A percentile compares a stretch with the other conserved stretches of the same genome.
Conservation (phyloP, 1,140 invertebrate species). For the Drosophila subobscura region DNA sequence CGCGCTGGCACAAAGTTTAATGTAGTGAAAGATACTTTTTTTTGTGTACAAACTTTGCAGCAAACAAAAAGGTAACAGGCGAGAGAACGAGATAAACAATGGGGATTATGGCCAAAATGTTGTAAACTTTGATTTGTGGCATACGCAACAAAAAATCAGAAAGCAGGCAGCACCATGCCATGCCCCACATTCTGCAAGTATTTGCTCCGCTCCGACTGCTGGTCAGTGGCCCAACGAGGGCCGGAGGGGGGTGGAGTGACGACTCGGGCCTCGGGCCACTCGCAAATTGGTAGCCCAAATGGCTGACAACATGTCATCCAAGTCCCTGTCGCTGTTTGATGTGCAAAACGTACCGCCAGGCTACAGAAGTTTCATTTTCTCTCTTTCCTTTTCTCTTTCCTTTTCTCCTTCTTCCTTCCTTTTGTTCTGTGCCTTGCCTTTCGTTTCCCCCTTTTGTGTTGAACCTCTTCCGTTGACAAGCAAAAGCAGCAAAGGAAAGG, state of each 20-base stretch:
- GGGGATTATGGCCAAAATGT: slow-evolving; percentile 5
- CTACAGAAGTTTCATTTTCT: slow-evolving; percentile 23
- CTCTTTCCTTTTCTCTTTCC: slow-evolving; percentile 5
- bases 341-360: slow-evolving; percentile 33
- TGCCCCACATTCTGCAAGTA: no score
- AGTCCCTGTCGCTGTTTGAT: slow-evolving; percentile 42
- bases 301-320: slow-evolving; percentile 54
- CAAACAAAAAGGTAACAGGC: slow-evolving; percentile 33
- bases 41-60: slow-evolving; percentile 46
- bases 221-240: background rate
- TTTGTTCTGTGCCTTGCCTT: background rate
- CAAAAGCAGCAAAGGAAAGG: slow-evolving; percentile 13
- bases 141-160: slow-evolving; percentile 1
- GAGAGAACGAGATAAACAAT: background rate
- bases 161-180: no score
- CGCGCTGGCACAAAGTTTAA: slow-evolving; percentile 47
- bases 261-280: slow-evolving; percentile 8
- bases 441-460: background rate
- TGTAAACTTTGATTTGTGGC: slow-evolving; percentile 7
- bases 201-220: no score
- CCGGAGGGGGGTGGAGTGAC: no score
- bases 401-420: slow-evolving; percentile 3
- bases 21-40: slow-evolving; percentile 54
- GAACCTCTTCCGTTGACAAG: slow-evolving; percentile 56
- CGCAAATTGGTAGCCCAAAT: slow-evolving; percentile 52